Evolutionary conservation across 53 echinoderm and acorn worm species (phyloP), one percentile per base, ranked within the genome.

Genomic region (Paelopatides confundens): DNA sequence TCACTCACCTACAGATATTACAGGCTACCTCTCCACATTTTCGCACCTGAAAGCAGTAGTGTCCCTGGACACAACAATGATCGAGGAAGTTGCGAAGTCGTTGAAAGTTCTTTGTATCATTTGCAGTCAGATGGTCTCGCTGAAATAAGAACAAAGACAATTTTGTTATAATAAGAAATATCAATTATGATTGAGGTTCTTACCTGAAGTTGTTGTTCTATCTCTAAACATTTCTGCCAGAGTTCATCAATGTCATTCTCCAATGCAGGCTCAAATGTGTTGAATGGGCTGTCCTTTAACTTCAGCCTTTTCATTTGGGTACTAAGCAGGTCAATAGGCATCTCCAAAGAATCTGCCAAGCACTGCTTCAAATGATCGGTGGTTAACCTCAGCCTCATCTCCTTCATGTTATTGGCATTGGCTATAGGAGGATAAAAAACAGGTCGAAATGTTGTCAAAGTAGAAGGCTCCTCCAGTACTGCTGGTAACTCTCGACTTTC

Each of bases 1-100:
- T 3, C 8, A 82, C 82, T 52, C 37, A 82, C 58, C 82, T 58
- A 35, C 82, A 82, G 15, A 62, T 82, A 6, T 17, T 30, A 26
- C 82, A 82, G 58, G 4, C 37, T 24, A 17, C 58, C 30, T 52
- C 31, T 26, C n/a, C n/a, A n/a, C n/a, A n/a, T n/a, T n/a, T n/a
- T n/a, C n/a, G n/a, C n/a, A 82, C 62, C 34, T 58, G 82, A 58
- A 82, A 82, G 32, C 53, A 52, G 58, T 82, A 58, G 58, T 62
- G 62, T 0, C 82, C 62, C 34, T 82, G 53, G 54, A 58, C 24
- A 31, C 62, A 58, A 14, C 82, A 82, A 35, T 82, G 82, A n/a
- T 58, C 30, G 31, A 82, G 62, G 37, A 82, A 82, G 6, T 21
- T 8, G 31, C 5, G 6, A 39, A 36, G 5, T 9, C 11, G 40